Percentiles rank a stretch among this genome's conserved stretches.
These are phyloP conservation scores for Clarias pachynema DNA, from an alignment of 2,797 vertebrate genomes.

Conservation along the genomic window DNA sequence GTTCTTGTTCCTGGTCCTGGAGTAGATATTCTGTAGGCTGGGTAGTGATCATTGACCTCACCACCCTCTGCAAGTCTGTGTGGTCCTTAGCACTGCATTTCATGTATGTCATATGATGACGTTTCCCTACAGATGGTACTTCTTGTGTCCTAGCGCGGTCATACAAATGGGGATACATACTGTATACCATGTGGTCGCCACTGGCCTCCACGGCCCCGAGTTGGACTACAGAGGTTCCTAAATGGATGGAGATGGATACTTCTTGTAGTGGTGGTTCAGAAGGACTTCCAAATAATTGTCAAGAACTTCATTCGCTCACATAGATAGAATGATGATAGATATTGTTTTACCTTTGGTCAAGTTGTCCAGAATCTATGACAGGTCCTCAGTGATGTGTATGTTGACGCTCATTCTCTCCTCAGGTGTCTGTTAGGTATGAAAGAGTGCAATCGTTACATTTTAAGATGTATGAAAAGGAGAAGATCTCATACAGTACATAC, in stretches of 20 bases:
- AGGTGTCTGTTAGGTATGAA: background rate
- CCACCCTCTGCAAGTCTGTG: background rate
- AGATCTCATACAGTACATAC: too few relatives aligned
- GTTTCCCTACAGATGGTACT: too few relatives aligned
- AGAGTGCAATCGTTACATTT: too few relatives aligned
- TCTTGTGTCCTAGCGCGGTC: too few relatives aligned
- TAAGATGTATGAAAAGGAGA: too few relatives aligned
- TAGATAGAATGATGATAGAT: background rate
- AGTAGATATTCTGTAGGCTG: too few relatives aligned
- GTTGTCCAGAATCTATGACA: background rate
- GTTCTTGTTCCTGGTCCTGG: background rate
- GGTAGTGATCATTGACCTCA: background rate
- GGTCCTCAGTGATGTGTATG: background rate
- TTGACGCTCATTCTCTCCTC: background rate
- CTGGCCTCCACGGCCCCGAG: too few relatives aligned
- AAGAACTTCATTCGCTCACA: background rate
- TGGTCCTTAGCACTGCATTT: background rate
- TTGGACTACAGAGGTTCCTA: too few relatives aligned
- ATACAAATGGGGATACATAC: too few relatives aligned
- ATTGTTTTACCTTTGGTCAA: background rate
- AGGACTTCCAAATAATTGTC: background rate
- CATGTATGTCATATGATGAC: background rate
- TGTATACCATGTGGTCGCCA: too few relatives aligned
- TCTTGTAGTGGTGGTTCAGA: background rate
- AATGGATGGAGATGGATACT: background rate